These are phyloP conservation scores for Anagyrus pseudococci DNA, from an alignment of 2,888 invertebrate species.

Conservation along the genomic window DNA sequence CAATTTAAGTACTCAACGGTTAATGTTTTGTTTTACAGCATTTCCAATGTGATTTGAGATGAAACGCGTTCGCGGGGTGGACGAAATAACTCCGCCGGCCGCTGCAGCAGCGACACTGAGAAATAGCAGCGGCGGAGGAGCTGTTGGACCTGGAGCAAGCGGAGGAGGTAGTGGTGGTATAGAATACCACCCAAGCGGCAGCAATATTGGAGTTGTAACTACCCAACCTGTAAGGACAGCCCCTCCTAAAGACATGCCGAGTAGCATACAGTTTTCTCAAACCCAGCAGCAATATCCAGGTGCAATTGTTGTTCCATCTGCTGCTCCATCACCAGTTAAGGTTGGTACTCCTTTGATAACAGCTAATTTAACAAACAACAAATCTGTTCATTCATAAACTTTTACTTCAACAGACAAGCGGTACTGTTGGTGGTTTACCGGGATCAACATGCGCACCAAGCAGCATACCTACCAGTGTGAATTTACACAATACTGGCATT, in stretches of 20 bases:
- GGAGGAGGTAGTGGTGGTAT: slow-evolving; percentile 51
- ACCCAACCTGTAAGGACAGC: slow-evolving; percentile 59
- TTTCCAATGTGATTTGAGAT: slow-evolving; percentile 72
- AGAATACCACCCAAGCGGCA: slow-evolving; percentile 58
- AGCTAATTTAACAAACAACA: background rate
- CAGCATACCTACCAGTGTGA: slow-evolving; percentile 49
- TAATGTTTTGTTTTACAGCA: slow-evolving; percentile 58
- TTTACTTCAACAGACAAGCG: slow-evolving; percentile 43
- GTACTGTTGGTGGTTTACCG: slow-evolving; percentile 45
- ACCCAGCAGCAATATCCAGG: slow-evolving; percentile 60
- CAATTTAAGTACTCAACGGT: no score
- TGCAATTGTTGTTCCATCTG: slow-evolving; percentile 59
- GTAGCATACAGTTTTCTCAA: slow-evolving; percentile 61
- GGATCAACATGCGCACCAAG: slow-evolving; percentile 54
- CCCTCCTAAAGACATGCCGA: slow-evolving; percentile 59
- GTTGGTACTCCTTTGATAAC: slow-evolving; percentile 45
- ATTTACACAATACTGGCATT: slow-evolving; percentile 47
- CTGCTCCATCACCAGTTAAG: slow-evolving; percentile 58
- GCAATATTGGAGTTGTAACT: slow-evolving; percentile 58
- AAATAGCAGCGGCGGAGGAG: slow-evolving; percentile 61
- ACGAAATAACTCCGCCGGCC: slow-evolving; percentile 60
- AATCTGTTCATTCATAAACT: background rate
- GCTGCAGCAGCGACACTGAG: slow-evolving; percentile 64
- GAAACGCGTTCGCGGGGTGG: slow-evolving; percentile 67
- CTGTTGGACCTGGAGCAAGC: slow-evolving; percentile 55